Evolutionary conservation across 2,888 invertebrate genomes (phyloP).

Genomic region (Tetropium fuscum): DNA sequence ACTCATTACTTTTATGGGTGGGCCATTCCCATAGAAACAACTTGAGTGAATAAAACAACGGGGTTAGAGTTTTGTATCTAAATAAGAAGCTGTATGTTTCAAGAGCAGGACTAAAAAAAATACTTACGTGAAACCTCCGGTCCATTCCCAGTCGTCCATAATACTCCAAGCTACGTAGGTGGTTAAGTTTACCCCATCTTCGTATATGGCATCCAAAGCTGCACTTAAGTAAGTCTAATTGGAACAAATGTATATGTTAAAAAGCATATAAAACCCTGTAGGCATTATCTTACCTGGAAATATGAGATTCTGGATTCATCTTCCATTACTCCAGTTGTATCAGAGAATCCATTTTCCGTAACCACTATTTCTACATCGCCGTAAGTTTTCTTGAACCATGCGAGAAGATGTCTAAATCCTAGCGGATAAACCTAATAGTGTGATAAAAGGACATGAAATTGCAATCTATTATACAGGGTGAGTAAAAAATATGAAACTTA

Average conservation of each 20-base stretch:
- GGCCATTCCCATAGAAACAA: too few species aligned
- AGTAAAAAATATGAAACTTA: too few species aligned
- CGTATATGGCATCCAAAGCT: conserved; percentile 38
- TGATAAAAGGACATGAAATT: too few species aligned
- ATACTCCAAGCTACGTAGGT: conserved; percentile 38
- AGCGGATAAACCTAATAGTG: conserved; percentile 62
- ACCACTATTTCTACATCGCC: conserved; percentile 68
- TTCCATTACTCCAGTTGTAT: conserved; percentile 37
- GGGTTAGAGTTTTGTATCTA: too few species aligned
- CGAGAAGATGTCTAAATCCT: conserved; percentile 69
- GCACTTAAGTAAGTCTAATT: conserved; percentile 36
- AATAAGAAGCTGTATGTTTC: too few species aligned
- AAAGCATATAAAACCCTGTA: too few species aligned
- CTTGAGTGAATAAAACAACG: too few species aligned
- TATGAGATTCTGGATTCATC: conserved; percentile 28
- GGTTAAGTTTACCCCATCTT: conserved; percentile 35
- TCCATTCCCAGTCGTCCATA: conserved; percentile 42
- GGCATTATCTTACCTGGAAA: conserved; percentile 4
- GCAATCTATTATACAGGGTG: too few species aligned
- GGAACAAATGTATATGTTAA: too few species aligned
- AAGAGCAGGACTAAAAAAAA: too few species aligned
- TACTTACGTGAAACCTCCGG: conserved; percentile 36
- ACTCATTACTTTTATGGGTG: too few species aligned
- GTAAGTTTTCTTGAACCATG: conserved; percentile 55
- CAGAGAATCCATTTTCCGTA: conserved; percentile 71